These are phyloP conservation scores for Chloromyia formosa DNA, from an alignment of 2,888 invertebrate species.

Conservation along the genomic window DNA sequence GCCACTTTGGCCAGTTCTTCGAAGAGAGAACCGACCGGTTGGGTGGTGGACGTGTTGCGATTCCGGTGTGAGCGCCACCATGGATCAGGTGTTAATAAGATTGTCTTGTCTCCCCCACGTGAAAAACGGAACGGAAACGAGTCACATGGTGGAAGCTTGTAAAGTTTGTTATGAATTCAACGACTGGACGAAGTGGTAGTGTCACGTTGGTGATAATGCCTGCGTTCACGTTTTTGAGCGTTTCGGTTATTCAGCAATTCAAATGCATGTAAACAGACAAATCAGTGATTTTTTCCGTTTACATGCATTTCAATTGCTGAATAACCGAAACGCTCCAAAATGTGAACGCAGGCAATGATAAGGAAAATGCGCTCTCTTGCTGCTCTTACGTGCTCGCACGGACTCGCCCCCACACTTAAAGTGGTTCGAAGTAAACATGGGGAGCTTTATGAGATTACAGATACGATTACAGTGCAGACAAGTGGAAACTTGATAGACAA, in stretches of 20 bases:
- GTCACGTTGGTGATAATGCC: neutral
- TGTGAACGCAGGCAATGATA: too few species aligned
- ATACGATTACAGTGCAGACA: too few species aligned
- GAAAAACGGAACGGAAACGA: neutral
- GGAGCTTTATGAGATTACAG: constrained; percentile 11
- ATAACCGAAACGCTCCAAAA: too few species aligned
- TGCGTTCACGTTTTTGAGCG: too few species aligned
- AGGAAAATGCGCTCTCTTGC: too few species aligned
- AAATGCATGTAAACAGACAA: too few species aligned
- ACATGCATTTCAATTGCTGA: too few species aligned
- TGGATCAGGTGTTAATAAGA: neutral
- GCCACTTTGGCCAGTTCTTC: neutral
- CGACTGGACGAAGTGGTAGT: neutral
- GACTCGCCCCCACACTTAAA: neutral
- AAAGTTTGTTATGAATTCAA: constrained; percentile 23
- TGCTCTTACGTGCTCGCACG: neutral
- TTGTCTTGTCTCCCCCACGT: neutral
- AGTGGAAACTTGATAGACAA: too few species aligned
- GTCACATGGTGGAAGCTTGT: constrained; percentile 9
- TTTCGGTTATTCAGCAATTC: too few species aligned
- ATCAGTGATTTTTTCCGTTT: too few species aligned
- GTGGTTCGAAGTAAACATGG: neutral
- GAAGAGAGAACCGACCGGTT: neutral
- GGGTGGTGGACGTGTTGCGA: neutral
- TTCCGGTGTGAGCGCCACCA: neutral